Evolutionary conservation across 2,888 invertebrate species (phyloP), one percentile per base, ranked within the genome.

Genomic region (Ennomos quercinarius): DNA sequence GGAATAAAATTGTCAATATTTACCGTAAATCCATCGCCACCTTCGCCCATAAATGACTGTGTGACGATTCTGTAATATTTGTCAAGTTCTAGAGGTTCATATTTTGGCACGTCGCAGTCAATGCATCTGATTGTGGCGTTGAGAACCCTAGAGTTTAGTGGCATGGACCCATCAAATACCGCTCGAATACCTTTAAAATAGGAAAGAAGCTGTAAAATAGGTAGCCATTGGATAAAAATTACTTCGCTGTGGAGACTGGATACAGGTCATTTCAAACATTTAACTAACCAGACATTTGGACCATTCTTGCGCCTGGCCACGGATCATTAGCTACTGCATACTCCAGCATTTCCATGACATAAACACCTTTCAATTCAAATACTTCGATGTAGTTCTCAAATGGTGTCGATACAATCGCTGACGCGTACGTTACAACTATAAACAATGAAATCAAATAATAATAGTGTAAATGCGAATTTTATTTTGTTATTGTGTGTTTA

Each of bases 371-470:
- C 39, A 98, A 78, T 71, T 95, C 95, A 45, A 96, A 94, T 0
- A 95, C 93, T 78, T 96, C 95, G 35, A 97, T 90, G n/a, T 93
- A 94, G 75, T 97, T 97, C 69, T 95, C 94, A 77, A 97, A 98
- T 0, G 98, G 98, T 34, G 95, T 93, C 8, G 95, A 93, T 10
- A 94, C 88, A 10, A 96, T 83, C 46, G 97, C 75, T 62, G 96
- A 95, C 57, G 94, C 95, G 66, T 94, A 95, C 0, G 95, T 96
- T 40, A 96, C 93, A 36, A 94, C 96, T 96, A 85, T 10, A 85
- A 55, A 54, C 10, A 17, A 2, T 4, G 4, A 17, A 17, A 17
- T 1, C 1, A 17, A 17, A 17, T 17, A 17, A 17, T 17, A 17
- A 17, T 17, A 17, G 4, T 17, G 17, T 4, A 17, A 17, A 17